These are phyloP conservation scores for Limenitis camilla DNA, from an alignment of 2,888 invertebrate species.

Conservation along the genomic window DNA sequence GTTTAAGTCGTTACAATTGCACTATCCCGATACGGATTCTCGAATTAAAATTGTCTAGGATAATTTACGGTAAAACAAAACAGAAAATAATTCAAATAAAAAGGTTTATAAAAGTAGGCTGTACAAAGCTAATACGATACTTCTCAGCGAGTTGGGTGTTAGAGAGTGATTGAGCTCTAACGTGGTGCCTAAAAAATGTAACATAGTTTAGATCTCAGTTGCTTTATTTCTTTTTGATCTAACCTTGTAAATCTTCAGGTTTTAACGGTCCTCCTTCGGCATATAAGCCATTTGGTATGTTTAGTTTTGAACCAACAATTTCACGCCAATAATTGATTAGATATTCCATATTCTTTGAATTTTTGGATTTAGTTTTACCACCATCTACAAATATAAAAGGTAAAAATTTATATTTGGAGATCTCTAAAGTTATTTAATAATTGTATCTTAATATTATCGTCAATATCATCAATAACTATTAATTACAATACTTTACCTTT, in stretches of 20 bases:
- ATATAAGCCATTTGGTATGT: conserved; percentile 51
- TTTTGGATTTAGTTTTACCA: conserved; percentile 33
- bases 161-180: conserved; percentile 14
- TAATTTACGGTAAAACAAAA: conserved; percentile 8
- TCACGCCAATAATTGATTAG: conserved; percentile 60
- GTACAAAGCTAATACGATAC: too few species aligned
- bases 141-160: neutral
- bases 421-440: neutral
- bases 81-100: conserved; percentile 11
- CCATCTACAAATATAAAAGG: conserved; percentile 20
- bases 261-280: conserved; percentile 65
- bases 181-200: conserved; percentile 18
- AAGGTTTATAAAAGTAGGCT: conserved; percentile 18
- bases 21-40: conserved; percentile 30
- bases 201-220: neutral
- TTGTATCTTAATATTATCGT: too few species aligned
- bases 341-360: conserved; percentile 60
- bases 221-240: neutral
- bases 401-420: neutral
- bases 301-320: conserved; percentile 47
- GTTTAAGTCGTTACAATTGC: conserved; percentile 40
- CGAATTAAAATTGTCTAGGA: conserved; percentile 18
- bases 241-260: conserved; percentile 57
- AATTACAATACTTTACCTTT: too few species aligned
- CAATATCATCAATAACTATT: too few species aligned